These are phyloP conservation scores for Tauraco hartlaubi DNA, from an alignment of 2,797 vertebrate genomes.

Conservation along the genomic window DNA sequence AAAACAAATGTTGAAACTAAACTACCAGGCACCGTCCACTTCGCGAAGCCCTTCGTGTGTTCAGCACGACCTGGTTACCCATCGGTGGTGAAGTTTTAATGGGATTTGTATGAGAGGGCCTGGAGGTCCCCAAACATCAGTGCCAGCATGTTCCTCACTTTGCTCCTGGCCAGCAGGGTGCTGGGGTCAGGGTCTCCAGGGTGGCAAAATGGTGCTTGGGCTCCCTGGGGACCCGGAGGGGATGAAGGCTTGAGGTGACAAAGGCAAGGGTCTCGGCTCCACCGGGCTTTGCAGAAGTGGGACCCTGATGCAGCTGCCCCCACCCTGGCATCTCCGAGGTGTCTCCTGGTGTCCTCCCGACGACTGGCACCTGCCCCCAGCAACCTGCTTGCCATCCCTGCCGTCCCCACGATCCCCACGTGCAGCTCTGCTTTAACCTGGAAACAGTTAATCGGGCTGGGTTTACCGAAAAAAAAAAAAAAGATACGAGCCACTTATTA, in stretches of 20 bases:
- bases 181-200: background rate
- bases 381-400: accelerated
- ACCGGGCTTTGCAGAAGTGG: background rate
- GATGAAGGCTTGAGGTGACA: background rate
- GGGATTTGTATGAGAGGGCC: background rate
- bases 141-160: background rate
- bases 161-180: background rate
- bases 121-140: accelerated
- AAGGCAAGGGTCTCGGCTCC: background rate
- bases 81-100: background rate
- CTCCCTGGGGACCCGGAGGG: background rate
- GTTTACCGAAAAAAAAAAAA: background rate
- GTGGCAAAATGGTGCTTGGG: background rate
- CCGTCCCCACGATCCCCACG: accelerated
- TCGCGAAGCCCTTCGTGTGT: accelerated
- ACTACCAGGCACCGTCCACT: background rate
- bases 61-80: accelerated
- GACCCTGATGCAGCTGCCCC: background rate
- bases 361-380: background rate
- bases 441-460: slow-evolving; percentile 55
- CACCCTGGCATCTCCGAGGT: background rate
- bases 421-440: background rate
- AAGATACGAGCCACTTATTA: slow-evolving; percentile 68
- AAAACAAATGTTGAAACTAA: slow-evolving; percentile 7
- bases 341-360: background rate